A percentile compares a stretch with the other conserved stretches of the same genome.
phyloP scores from a whole-genome alignment of 1,140 invertebrate genomes.

The Bradysia coprophila region DNA sequence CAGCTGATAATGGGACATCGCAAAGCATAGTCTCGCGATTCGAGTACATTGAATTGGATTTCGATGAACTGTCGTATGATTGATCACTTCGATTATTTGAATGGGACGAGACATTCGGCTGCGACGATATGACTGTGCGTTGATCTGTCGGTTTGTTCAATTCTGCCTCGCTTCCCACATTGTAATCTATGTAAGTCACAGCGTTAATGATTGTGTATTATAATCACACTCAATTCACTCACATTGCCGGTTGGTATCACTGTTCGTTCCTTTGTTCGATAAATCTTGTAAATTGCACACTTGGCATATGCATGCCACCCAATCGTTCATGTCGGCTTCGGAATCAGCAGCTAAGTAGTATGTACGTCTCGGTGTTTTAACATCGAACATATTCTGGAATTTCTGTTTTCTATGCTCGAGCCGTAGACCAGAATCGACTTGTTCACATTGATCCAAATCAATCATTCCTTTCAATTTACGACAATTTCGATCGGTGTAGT shows the following conservation, averaged over 20 bases:
- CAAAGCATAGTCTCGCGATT: conserved; percentile 17
- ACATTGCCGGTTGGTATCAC: conserved; percentile 13
- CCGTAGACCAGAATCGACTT: conserved; percentile 75
- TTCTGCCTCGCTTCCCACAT: not conserved
- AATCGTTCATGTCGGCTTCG: conserved; percentile 81
- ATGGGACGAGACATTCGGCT: conserved; percentile 1
- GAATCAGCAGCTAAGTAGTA: conserved; percentile 86
- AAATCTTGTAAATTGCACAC: conserved; percentile 65
- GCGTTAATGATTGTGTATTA: too few relatives aligned
- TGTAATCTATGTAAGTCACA: conserved; percentile 2
- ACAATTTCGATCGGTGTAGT: conserved; percentile 75
- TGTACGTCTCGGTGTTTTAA: conserved; percentile 69
- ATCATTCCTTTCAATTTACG: conserved; percentile 78
- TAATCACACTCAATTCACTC: not conserved
- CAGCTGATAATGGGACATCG: conserved; percentile 10
- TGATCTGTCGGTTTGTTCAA: not conserved
- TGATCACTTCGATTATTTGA: not conserved
- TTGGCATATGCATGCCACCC: conserved; percentile 86
- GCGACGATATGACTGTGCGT: conserved; percentile 4
- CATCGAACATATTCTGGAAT: conserved; percentile 73
- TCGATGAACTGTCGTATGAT: conserved; percentile 12
- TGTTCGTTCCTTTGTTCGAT: conserved; percentile 13
- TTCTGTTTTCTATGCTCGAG: conserved; percentile 64
- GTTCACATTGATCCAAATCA: conserved; percentile 87
- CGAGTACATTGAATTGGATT: conserved; percentile 18